Conservation (phyloP, 1,140 invertebrate genomes). For the Andrena cerasifolii region DNA sequence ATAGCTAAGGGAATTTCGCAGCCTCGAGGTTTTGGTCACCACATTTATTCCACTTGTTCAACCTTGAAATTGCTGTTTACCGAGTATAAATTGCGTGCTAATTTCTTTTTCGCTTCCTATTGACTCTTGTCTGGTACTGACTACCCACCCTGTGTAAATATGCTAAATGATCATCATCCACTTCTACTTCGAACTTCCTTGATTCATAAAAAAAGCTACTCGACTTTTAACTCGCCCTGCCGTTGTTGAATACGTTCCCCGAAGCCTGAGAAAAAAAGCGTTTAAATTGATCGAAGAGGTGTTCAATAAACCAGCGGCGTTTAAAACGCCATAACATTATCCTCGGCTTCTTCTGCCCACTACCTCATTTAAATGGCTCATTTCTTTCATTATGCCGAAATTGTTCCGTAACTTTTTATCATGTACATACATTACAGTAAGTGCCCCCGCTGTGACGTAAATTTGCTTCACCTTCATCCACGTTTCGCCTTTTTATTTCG, state of each 20-base stretch:
- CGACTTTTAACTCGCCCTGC: too few relatives aligned
- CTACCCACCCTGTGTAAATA: too few relatives aligned
- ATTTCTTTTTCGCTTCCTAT: constrained; percentile 4
- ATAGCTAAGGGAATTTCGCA: neutral
- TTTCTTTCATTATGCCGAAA: neutral
- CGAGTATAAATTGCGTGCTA: neutral
- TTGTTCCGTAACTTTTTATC: neutral
- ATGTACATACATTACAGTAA: neutral
- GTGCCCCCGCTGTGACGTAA: neutral
- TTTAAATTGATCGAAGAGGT: too few relatives aligned
- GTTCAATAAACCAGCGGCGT: too few relatives aligned
- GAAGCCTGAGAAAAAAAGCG: too few relatives aligned
- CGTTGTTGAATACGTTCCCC: too few relatives aligned
- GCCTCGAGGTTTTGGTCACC: neutral
- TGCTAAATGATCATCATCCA: too few relatives aligned
- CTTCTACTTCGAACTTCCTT: too few relatives aligned
- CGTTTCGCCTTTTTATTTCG: neutral
- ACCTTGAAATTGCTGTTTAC: constrained; percentile 2
- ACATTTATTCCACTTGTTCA: neutral
- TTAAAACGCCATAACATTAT: too few relatives aligned
- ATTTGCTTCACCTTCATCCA: neutral
- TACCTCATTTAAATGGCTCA: too few relatives aligned
- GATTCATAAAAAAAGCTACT: too few relatives aligned
- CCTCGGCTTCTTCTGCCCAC: too few relatives aligned
- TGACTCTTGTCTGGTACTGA: neutral